phyloP scores from a whole-genome alignment of 1,140 invertebrate species.

The Stenopsyche tienmushanensis region DNA sequence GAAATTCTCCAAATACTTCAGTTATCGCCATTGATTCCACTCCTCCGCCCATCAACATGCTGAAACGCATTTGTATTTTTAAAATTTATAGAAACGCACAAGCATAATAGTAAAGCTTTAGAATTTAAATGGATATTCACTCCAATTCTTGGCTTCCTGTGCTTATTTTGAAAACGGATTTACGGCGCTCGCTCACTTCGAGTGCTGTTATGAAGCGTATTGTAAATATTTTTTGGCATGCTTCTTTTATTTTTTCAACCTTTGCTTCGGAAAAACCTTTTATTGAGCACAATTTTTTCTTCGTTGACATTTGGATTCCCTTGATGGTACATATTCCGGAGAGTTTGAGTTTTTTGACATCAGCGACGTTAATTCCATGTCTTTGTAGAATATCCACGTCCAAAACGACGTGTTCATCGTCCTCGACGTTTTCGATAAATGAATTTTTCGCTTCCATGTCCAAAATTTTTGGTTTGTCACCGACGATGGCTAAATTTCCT shows the following conservation, averaged over 20 bases:
- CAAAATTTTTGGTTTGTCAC: too few species aligned
- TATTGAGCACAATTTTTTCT: constrained; percentile 70
- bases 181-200: constrained; percentile 71
- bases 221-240: constrained; percentile 60
- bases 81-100: background rate
- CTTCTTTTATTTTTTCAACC: constrained; percentile 84
- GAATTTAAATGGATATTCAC: constrained; percentile 46
- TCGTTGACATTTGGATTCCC: constrained; percentile 79
- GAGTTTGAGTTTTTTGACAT: constrained; percentile 77
- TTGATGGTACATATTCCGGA: constrained; percentile 79
- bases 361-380: constrained; percentile 58
- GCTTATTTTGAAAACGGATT: constrained; percentile 70
- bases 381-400: constrained; percentile 59
- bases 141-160: constrained; percentile 75
- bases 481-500: too few species aligned
- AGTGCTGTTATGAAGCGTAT: constrained; percentile 72
- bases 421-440: constrained; percentile 46
- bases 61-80: constrained; percentile 43
- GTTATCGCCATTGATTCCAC: constrained; percentile 89
- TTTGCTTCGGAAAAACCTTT: constrained; percentile 81
- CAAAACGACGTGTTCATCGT: constrained; percentile 58
- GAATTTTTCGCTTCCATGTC: too few species aligned
- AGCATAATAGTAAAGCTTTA: too few species aligned
- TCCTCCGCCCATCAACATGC: constrained; percentile 76
- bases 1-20: constrained; percentile 87